Conservation (phyloP, 2,888 invertebrate species). For the Drosophila nigricruria region DNA sequence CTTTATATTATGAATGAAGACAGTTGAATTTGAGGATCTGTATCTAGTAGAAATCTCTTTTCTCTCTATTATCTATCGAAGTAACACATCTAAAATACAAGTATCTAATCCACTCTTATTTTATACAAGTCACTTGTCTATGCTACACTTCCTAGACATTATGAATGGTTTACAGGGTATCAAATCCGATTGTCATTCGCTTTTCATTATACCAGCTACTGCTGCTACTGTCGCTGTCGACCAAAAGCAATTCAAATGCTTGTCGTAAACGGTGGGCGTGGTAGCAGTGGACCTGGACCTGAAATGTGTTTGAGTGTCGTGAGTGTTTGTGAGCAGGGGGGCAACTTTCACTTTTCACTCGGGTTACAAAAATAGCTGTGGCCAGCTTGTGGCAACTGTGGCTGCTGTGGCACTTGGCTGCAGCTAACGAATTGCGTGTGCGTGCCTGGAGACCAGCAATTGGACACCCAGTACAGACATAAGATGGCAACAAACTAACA, state of each 20-base stretch:
- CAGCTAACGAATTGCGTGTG: conserved; percentile 67
- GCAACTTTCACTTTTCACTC: conserved; percentile 66
- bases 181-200: conserved; percentile 28
- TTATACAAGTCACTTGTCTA: not conserved
- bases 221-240: conserved; percentile 9
- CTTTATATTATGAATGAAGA: not conserved
- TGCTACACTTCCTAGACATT: not conserved
- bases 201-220: conserved; percentile 17
- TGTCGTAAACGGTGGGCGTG: conserved; percentile 52
- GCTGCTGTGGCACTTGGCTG: conserved; percentile 35
- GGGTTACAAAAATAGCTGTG: conserved; percentile 53
- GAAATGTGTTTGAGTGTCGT: conserved; percentile 6
- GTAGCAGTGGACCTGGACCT: conserved; percentile 39
- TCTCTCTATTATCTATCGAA: not conserved
- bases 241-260: conserved; percentile 47
- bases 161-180: conserved; percentile 8
- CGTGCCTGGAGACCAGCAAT: conserved; percentile 51
- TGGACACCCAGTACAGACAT: conserved; percentile 20
- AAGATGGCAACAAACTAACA: conserved; percentile 39
- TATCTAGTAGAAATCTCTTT: not conserved
- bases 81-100: not conserved
- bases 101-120: not conserved
- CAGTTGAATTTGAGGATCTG: not conserved
- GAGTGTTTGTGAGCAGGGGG: conserved; percentile 6
- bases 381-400: conserved; percentile 35